phyloP scores from a whole-genome alignment of 2,888 invertebrate genomes.

The Chloromyia formosa region DNA sequence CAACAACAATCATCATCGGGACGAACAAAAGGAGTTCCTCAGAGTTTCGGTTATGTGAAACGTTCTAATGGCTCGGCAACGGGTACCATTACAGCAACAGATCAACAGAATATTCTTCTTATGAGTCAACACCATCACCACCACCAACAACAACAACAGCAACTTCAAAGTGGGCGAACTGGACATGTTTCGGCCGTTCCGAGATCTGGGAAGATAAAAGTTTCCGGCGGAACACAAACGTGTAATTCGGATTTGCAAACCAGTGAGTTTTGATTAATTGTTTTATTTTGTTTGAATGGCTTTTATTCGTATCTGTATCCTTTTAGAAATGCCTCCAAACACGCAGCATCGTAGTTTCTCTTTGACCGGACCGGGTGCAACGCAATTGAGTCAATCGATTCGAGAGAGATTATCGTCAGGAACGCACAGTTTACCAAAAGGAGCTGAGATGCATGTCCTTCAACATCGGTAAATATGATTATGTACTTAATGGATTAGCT shows the following conservation, averaged over 20 bases:
- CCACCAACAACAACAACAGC: conserved; percentile 45
- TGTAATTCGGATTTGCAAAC: conserved; percentile 80
- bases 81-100: conserved; percentile 65
- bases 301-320: conserved; percentile 40
- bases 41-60: conserved; percentile 87
- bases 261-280: conserved; percentile 65
- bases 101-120: conserved; percentile 61
- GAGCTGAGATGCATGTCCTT: conserved; percentile 72
- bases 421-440: conserved; percentile 87
- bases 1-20: conserved; percentile 54
- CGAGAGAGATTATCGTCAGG: conserved; percentile 83
- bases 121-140: conserved; percentile 53
- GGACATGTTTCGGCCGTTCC: conserved; percentile 88
- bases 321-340: conserved; percentile 70
- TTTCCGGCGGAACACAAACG: conserved; percentile 90
- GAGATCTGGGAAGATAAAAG: conserved; percentile 82
- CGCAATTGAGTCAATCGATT: conserved; percentile 86
- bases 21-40: conserved; percentile 80
- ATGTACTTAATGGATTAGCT: not conserved
- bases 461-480: conserved; percentile 66
- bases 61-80: conserved; percentile 72
- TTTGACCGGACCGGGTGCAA: conserved; percentile 83
- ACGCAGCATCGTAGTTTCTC: conserved; percentile 87
- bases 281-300: not conserved
- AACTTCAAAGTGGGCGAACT: conserved; percentile 67